Conservation (phyloP, 2,797 vertebrate genomes). For the Spinibarbus caldwelli region DNA sequence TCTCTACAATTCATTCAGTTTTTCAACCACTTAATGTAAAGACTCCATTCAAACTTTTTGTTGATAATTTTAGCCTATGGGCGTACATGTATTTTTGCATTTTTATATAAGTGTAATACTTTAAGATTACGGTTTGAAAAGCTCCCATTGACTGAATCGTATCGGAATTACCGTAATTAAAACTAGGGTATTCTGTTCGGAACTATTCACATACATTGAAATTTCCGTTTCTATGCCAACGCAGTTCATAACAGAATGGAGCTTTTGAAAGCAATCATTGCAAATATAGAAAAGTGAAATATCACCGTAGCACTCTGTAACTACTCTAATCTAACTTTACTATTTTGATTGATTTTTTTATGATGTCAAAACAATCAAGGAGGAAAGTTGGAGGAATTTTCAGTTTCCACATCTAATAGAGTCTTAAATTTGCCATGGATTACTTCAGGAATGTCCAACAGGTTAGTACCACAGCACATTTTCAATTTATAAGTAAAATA, state of each 20-base stretch:
- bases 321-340: neutral
- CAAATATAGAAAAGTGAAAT: neutral
- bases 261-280: neutral
- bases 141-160: neutral
- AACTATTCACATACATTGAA: neutral
- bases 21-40: neutral
- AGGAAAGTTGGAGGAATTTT: too few species aligned
- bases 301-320: neutral
- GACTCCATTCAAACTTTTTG: neutral
- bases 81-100: neutral
- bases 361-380: too few species aligned
- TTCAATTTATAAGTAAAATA: neutral
- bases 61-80: neutral
- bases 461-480: too few species aligned
- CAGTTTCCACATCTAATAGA: too few species aligned
- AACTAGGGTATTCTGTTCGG: too few species aligned
- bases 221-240: neutral
- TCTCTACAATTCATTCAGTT: neutral
- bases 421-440: neutral
- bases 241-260: neutral
- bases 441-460: neutral
- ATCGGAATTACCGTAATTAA: neutral
- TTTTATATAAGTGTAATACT: neutral
- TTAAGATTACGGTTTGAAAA: neutral
- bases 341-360: neutral